phyloP scores from a whole-genome alignment of 2,113 vertebrate genomes.

The Psittacula cyanocephala region DNA sequence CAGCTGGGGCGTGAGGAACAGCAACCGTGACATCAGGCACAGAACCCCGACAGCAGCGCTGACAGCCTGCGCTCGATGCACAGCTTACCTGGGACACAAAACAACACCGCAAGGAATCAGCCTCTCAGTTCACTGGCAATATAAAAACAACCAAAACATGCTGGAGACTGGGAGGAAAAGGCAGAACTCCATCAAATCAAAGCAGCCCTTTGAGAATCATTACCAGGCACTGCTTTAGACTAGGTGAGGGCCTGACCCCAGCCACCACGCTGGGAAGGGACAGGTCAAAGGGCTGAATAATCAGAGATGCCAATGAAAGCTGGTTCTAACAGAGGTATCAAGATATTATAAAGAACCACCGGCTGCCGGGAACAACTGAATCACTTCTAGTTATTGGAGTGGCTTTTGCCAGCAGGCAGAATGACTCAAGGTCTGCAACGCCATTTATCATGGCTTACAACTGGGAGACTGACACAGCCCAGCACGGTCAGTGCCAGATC shows the following conservation, averaged over 20 bases:
- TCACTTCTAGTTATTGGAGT: not conserved
- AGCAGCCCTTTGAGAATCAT: not conserved
- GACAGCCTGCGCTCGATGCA: conserved; percentile 91
- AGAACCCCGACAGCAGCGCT: conserved; percentile 79
- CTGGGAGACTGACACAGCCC: not conserved
- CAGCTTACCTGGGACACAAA: conserved; percentile 82
- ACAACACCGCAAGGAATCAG: not conserved
- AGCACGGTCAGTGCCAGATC: fast-evolving
- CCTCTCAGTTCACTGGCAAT: not conserved
- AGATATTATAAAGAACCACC: not conserved
- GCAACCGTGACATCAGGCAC: conserved; percentile 50
- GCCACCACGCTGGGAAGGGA: not conserved
- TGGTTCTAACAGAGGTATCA: not conserved
- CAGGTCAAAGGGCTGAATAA: not conserved
- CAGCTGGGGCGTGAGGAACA: not conserved
- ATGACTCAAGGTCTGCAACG: not conserved
- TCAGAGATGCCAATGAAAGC: not conserved
- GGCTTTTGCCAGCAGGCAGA: not conserved
- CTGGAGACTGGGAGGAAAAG: not conserved
- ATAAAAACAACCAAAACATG: not conserved
- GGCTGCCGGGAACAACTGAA: not conserved
- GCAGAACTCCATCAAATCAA: not conserved
- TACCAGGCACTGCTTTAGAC: fast-evolving
- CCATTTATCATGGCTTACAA: not conserved
- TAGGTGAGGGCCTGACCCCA: not conserved